Evolutionary conservation across 2,113 vertebrate species (phyloP).

Genomic region (Psilopsiagon aymara): DNA sequence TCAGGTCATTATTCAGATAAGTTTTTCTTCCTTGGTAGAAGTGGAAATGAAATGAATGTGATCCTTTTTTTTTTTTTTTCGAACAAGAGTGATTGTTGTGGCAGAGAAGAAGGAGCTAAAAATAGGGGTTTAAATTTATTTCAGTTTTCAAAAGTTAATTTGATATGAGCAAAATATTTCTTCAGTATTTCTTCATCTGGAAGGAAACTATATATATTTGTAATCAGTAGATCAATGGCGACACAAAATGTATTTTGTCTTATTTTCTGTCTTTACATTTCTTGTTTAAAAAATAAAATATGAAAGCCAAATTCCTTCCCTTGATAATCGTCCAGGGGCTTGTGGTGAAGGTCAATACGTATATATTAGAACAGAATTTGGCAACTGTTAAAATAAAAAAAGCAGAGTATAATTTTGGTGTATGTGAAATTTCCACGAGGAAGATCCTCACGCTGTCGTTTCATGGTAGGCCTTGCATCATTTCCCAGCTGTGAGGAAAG

Average conservation of each 20-base stretch:
- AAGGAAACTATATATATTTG: constrained; percentile 30
- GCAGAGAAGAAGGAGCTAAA: neutral
- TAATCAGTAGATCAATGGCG: constrained; percentile 18
- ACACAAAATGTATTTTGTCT: constrained; percentile 54
- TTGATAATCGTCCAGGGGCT: constrained; percentile 8
- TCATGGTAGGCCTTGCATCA: neutral
- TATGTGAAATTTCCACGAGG: constrained; percentile 8
- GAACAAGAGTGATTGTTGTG: neutral
- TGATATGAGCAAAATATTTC: constrained; percentile 43
- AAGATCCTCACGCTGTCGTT: neutral
- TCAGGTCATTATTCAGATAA: constrained; percentile 36
- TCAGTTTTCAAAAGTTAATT: constrained; percentile 35
- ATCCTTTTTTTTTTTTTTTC: neutral
- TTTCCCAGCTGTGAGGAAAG: constrained; percentile 25
- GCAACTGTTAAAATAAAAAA: constrained; percentile 25
- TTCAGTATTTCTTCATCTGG: constrained; percentile 62
- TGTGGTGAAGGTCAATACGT: neutral
- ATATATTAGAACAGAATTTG: constrained; percentile 36
- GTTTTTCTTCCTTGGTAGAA: neutral
- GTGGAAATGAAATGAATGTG: neutral
- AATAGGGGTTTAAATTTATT: neutral
- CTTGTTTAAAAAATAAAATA: constrained; percentile 58
- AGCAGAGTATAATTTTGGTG: neutral
- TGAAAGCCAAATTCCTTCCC: constrained; percentile 55
- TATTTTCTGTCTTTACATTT: constrained; percentile 59